A percentile compares a stretch with the other conserved stretches of the same genome.
Conservation (phyloP, 1,140 invertebrate genomes). For the Aphelenchoides besseyi region DNA sequence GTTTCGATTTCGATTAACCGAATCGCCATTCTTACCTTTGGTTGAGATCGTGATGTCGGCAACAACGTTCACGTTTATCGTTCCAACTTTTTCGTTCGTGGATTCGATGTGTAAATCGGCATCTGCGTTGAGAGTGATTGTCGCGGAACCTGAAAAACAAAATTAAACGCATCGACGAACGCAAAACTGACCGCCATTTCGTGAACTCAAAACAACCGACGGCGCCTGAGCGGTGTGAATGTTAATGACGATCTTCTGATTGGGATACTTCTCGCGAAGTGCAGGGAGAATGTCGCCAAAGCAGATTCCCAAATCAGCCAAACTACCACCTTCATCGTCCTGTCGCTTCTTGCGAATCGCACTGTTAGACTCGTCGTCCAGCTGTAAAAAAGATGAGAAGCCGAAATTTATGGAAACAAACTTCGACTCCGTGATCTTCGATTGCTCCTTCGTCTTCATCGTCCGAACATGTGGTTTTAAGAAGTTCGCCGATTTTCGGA, state of each 20-base stretch:
- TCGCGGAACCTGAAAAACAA: slow-evolving; percentile 39
- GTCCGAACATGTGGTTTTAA: slow-evolving; percentile 59
- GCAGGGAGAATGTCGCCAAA: slow-evolving; percentile 61
- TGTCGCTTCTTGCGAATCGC: slow-evolving; percentile 28
- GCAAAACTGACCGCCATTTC: slow-evolving; percentile 48
- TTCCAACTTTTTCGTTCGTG: slow-evolving; percentile 55
- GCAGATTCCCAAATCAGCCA: slow-evolving; percentile 58
- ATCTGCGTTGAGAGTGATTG: slow-evolving; percentile 50
- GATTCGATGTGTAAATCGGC: slow-evolving; percentile 62
- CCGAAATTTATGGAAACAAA: slow-evolving; percentile 13
- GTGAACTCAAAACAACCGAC: slow-evolving; percentile 45
- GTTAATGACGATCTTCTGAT: slow-evolving; percentile 52
- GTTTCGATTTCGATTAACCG: not conserved
- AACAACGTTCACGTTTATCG: slow-evolving; percentile 43
- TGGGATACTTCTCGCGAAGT: slow-evolving; percentile 59
- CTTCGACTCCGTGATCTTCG: slow-evolving; percentile 54
- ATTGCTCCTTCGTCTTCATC: slow-evolving; percentile 55
- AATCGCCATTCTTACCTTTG: slow-evolving; percentile 27
- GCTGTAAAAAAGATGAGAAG: slow-evolving; percentile 7
- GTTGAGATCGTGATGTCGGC: slow-evolving; percentile 48
- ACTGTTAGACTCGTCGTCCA: slow-evolving; percentile 12
- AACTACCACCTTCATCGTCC: slow-evolving; percentile 34
- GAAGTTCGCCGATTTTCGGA: slow-evolving; percentile 57
- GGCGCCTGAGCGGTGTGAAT: slow-evolving; percentile 55
- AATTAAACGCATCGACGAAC: not conserved